Conservation (phyloP, 2,113 vertebrate genomes). For the Diadophis punctatus region DNA sequence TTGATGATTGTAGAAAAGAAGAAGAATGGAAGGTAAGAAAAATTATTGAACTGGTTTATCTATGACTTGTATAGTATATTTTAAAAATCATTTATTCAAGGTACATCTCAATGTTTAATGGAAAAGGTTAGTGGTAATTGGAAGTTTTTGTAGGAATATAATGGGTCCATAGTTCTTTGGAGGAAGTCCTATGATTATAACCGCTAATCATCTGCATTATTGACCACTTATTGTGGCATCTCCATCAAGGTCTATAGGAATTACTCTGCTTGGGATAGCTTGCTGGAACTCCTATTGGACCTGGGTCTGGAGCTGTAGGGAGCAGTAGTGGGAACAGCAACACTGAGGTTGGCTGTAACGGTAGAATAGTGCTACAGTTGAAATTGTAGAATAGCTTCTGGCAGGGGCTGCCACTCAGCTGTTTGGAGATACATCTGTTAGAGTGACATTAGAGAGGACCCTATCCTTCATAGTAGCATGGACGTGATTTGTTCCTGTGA, state of each 20-base stretch:
- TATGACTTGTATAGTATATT: neutral
- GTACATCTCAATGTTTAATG: neutral
- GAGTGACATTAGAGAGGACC: neutral
- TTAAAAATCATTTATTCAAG: neutral
- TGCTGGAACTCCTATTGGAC: neutral
- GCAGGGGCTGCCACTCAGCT: neutral
- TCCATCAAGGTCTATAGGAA: neutral
- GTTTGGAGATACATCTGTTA: neutral
- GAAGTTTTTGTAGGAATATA: neutral
- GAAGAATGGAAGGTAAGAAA: constrained; percentile 78
- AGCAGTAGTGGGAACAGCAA: neutral
- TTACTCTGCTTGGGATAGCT: neutral
- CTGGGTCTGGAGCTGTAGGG: neutral
- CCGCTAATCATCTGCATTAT: neutral
- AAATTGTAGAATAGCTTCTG: neutral
- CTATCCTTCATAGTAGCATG: neutral
- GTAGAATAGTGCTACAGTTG: neutral
- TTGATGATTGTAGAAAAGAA: constrained; percentile 75
- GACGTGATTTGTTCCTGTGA: neutral
- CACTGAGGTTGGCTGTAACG: neutral
- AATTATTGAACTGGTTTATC: neutral
- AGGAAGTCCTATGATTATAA: neutral
- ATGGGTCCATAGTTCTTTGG: neutral
- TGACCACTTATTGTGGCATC: neutral
- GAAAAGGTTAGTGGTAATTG: neutral